Evolutionary conservation across 2,888 invertebrate species (phyloP), one percentile per base, ranked within the genome.

Genomic region (Oscheius sp.): DNA sequence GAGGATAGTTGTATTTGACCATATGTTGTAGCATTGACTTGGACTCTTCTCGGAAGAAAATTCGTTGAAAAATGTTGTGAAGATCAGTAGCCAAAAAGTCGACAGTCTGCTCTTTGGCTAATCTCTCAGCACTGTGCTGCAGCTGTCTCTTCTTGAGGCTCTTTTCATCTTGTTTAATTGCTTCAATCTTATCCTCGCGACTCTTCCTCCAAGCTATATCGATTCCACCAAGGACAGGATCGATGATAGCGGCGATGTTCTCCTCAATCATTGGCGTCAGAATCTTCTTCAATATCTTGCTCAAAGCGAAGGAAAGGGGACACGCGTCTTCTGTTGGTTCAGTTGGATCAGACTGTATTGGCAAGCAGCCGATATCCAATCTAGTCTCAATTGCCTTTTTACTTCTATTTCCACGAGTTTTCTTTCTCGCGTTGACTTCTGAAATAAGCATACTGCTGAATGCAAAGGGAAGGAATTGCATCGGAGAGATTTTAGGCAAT

Each of bases 1-100:
- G n/a, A 12, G 65, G 65, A 33, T 65, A 65, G 5, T 65, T 65
- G 52, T 65, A 65, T 3, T 15, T 27, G 39, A 65, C 34, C 65
- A 65, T 65, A 23, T 65, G 65, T 1, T 31, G 23, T 0, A 65
- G 37, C 29, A 65, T 31, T 1, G 6, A 25, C 2, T 2, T 27
- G 12, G 52, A 31, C 12, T 33, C 15, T 1, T 45, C 45, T 1
- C 48, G 52, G 53, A 65, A 65, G 23, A 37, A 31, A n/a, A 65
- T 53, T 23, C 52, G 33, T 15, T 48, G 8, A 39, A 65, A 53
- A 20, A 65, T 53, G 37, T 48, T 45, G 42, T 65, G 65, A 6
- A 65, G 42, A 29, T 65, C 65, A 3, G 37, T 37, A 0, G 52
- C 31, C 52, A 65, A 15, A 20, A 52, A 33, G 52, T 65, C 52